These are phyloP conservation scores for Melanotaenia duboulayi DNA, from an alignment of 2,113 vertebrate species.

Conservation along the genomic window DNA sequence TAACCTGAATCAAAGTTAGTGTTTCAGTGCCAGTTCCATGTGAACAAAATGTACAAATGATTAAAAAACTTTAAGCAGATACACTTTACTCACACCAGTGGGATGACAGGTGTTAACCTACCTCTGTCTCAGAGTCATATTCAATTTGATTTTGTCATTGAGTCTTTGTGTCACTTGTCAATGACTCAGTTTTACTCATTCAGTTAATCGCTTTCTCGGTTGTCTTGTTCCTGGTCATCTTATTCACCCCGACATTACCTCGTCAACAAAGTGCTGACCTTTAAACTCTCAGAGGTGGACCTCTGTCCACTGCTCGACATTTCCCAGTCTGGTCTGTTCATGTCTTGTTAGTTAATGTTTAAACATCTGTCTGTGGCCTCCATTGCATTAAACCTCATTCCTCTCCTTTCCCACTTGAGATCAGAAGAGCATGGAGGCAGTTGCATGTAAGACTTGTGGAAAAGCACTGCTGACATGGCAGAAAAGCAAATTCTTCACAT, in stretches of 20 bases:
- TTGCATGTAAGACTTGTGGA: constrained; percentile 14
- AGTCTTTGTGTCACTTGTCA: neutral
- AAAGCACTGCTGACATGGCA: constrained; percentile 60
- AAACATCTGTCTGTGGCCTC: constrained; percentile 16
- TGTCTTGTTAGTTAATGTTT: constrained; percentile 15
- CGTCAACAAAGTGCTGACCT: constrained; percentile 51
- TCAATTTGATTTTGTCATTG: neutral
- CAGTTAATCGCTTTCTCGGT: constrained; percentile 8
- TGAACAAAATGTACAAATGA: too few relatives aligned
- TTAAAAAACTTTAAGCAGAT: too few relatives aligned
- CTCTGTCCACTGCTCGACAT: constrained; percentile 19
- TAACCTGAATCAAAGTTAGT: too few relatives aligned
- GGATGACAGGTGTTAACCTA: neutral
- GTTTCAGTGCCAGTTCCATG: too few relatives aligned
- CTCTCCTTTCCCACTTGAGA: constrained; percentile 5
- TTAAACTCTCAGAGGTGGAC: constrained; percentile 29
- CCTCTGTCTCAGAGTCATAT: neutral
- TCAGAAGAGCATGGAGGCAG: neutral
- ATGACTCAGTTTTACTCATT: constrained; percentile 25
- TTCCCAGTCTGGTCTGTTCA: constrained; percentile 27
- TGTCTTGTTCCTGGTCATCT: constrained; percentile 11
- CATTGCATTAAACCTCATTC: constrained; percentile 10
- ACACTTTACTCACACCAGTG: too few relatives aligned
- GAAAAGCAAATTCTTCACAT: constrained; percentile 69
- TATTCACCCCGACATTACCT: constrained; percentile 26